phyloP scores from a whole-genome alignment of 2,797 vertebrate genomes.

The Characodon lateralis region DNA sequence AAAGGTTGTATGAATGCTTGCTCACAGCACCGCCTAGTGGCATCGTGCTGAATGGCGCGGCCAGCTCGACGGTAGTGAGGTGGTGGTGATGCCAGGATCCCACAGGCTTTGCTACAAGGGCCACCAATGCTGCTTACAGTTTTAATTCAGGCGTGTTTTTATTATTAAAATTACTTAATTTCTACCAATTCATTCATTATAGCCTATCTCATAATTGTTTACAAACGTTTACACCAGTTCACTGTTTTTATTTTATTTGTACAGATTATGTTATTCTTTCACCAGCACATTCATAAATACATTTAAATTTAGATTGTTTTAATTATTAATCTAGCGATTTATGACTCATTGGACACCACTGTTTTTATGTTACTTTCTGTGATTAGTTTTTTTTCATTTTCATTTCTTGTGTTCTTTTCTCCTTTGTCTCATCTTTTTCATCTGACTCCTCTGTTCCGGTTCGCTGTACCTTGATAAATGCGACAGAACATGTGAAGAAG shows the following conservation, averaged over 20 bases:
- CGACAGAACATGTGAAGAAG: conserved; percentile 37
- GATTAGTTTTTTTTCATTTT: conserved; percentile 9
- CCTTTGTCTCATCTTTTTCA: conserved; percentile 1
- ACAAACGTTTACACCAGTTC: too few relatives aligned
- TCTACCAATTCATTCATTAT: background rate
- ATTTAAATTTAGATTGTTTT: background rate
- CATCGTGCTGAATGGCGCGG: too few relatives aligned
- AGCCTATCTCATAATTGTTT: background rate
- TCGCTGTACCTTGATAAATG: conserved; percentile 16
- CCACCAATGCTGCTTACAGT: too few relatives aligned
- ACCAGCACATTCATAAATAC: background rate
- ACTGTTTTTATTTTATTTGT: too few relatives aligned
- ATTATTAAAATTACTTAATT: background rate
- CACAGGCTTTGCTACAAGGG: too few relatives aligned
- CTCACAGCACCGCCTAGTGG: too few relatives aligned
- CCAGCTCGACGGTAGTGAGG: too few relatives aligned
- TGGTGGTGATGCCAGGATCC: too few relatives aligned
- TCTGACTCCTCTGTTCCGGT: conserved; percentile 18
- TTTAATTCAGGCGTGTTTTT: too few relatives aligned
- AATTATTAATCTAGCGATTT: background rate
- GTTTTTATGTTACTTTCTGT: background rate
- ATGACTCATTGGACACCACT: background rate
- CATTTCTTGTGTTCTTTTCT: background rate
- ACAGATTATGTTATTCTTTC: too few relatives aligned
- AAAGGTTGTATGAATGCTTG: too few relatives aligned